A percentile compares a stretch with the other conserved stretches of the same genome.
Conservation (phyloP, 2,113 vertebrate species). For the Columba janthina region DNA sequence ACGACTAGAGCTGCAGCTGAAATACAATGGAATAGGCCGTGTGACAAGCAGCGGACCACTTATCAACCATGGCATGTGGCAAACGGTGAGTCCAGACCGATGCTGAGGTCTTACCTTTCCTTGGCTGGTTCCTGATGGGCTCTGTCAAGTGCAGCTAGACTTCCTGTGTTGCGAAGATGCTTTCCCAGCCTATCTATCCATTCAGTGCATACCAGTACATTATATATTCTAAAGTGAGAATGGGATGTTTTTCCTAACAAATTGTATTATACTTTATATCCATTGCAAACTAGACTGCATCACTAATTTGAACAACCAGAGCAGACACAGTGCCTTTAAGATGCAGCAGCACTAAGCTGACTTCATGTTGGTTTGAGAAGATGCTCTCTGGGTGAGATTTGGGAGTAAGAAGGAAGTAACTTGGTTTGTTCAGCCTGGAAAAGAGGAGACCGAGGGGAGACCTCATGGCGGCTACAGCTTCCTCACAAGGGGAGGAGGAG, state of each 20-base stretch:
- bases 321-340: background rate
- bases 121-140: background rate
- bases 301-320: background rate
- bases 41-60: conserved; percentile 90
- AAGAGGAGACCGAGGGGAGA: no score
- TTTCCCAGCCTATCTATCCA: background rate
- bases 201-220: background rate
- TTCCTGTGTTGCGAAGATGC: background rate
- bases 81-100: conserved; percentile 78
- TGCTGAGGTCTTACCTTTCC: background rate
- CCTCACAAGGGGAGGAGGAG: no score
- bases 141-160: background rate
- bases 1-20: conserved; percentile 91
- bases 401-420: background rate
- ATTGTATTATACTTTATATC: background rate
- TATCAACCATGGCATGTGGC: conserved; percentile 92
- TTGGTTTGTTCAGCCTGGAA: no score
- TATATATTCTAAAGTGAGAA: background rate
- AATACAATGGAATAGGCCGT: conserved; percentile 82
- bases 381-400: background rate
- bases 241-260: background rate
- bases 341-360: background rate
- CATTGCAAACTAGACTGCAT: background rate
- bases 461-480: no score
- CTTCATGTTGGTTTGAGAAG: background rate